Percentiles rank a stretch among this genome's conserved stretches.
These are phyloP conservation scores for Fabriciana adippe DNA, from an alignment of 2,888 invertebrate genomes.

Conservation along the genomic window DNA sequence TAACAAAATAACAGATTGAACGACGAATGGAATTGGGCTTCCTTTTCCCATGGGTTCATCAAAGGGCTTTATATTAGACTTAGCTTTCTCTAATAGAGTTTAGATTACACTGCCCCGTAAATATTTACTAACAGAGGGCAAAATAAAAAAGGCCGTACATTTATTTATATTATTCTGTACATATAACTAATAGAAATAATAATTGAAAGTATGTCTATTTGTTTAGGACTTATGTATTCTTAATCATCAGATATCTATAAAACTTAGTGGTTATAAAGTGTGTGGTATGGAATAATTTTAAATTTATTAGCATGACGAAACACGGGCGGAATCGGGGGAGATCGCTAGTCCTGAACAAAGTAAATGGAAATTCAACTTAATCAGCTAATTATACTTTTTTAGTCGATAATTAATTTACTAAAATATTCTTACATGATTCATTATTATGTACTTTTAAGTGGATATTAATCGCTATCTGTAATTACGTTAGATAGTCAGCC, in stretches of 20 bases:
- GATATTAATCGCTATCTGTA: slow-evolving; percentile 12
- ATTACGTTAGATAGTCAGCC: slow-evolving; percentile 10
- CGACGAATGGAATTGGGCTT: slow-evolving; percentile 55
- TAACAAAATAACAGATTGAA: slow-evolving; percentile 49
- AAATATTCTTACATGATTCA: too few relatives aligned
- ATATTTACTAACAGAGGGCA: background rate
- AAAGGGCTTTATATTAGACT: slow-evolving; percentile 1
- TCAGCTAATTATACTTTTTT: too few relatives aligned
- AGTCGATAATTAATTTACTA: too few relatives aligned
- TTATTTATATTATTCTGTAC: background rate
- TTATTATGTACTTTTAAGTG: slow-evolving; percentile 1
- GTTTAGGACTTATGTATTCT: too few relatives aligned
- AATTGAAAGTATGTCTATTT: too few relatives aligned
- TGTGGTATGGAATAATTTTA: too few relatives aligned
- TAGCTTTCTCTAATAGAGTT: slow-evolving; percentile 5
- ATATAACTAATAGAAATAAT: background rate
- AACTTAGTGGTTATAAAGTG: too few relatives aligned
- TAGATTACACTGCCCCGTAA: background rate
- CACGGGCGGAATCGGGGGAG: too few relatives aligned
- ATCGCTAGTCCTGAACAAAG: too few relatives aligned
- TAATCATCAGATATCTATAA: too few relatives aligned
- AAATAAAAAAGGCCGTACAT: background rate
- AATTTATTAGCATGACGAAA: too few relatives aligned
- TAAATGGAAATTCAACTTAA: too few relatives aligned
- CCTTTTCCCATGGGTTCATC: slow-evolving; percentile 47